phyloP scores from a whole-genome alignment of 2,113 vertebrate species.

The Oncorhynchus keta region DNA sequence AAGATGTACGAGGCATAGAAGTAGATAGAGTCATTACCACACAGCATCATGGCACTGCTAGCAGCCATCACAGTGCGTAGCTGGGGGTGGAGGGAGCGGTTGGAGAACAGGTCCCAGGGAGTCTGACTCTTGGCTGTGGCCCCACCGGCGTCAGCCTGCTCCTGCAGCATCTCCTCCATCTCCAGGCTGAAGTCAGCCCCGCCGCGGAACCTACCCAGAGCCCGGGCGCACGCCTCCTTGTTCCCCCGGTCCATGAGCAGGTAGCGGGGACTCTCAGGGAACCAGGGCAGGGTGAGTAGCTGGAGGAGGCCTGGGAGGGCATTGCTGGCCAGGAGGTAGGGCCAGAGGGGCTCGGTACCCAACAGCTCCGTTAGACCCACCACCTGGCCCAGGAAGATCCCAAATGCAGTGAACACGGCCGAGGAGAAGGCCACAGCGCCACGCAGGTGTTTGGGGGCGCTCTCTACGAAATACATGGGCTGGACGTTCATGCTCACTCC shows the following conservation, averaged over 20 bases:
- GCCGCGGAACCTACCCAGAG: conserved; percentile 76
- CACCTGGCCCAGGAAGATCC: conserved; percentile 83
- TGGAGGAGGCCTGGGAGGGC: conserved; percentile 80
- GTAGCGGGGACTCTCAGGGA: conserved; percentile 88
- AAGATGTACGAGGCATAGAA: conserved; percentile 87
- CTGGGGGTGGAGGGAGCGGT: conserved; percentile 68
- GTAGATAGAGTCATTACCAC: conserved; percentile 86
- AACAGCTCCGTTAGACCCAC: conserved; percentile 83
- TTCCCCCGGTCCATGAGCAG: conserved; percentile 89
- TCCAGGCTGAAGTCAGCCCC: conserved; percentile 64
- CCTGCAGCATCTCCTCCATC: conserved; percentile 83
- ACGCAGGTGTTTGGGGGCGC: conserved; percentile 82
- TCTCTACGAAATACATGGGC: conserved; percentile 91
- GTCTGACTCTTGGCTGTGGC: conserved; percentile 54
- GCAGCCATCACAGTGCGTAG: conserved; percentile 74
- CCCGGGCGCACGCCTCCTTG: conserved; percentile 73
- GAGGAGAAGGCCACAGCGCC: conserved; percentile 84
- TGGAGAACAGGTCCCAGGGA: conserved; percentile 74
- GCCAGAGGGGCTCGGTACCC: conserved; percentile 80
- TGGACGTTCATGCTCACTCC: conserved; percentile 88
- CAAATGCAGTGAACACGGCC: conserved; percentile 83
- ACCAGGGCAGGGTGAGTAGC: conserved; percentile 81
- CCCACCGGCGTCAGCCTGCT: conserved; percentile 63
- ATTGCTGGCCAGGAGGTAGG: conserved; percentile 84
- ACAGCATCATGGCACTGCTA: conserved; percentile 88